These are phyloP conservation scores for Phenganax subtilis DNA, from an alignment of 92 coral and sea anemone species.

Conservation along the genomic window DNA sequence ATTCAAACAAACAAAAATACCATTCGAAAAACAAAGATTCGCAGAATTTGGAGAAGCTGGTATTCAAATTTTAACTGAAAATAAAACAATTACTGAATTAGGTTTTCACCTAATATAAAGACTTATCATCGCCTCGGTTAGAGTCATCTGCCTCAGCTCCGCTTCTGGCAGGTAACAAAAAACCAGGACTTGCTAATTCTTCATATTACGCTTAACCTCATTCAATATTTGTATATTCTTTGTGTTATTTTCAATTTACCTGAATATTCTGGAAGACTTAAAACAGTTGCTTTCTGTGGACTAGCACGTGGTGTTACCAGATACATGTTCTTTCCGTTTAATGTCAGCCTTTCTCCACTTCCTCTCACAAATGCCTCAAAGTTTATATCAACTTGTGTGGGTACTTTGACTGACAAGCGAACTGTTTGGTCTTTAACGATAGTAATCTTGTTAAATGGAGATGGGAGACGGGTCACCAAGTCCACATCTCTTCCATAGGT, in stretches of 20 bases:
- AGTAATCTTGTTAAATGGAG: conserved; percentile 4
- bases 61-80: too few relatives aligned
- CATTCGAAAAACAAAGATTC: too few relatives aligned
- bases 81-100: too few relatives aligned
- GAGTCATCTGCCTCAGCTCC: too few relatives aligned
- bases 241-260: background rate
- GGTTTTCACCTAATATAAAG: too few relatives aligned
- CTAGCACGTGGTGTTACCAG: background rate
- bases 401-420: conserved; percentile 3
- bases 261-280: background rate
- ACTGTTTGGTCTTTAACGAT: conserved; percentile 8
- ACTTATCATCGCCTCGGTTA: too few relatives aligned
- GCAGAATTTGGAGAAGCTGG: too few relatives aligned
- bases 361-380: conserved; percentile 10
- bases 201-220: too few relatives aligned
- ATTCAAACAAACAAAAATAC: too few relatives aligned
- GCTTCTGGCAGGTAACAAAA: too few relatives aligned
- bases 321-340: conserved; percentile 5
- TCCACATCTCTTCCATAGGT: conserved; percentile 9
- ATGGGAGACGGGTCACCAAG: background rate
- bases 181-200: too few relatives aligned
- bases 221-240: too few relatives aligned
- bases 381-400: background rate
- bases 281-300: background rate
- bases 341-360: background rate